Conservation (phyloP, 2,797 vertebrate species). For the Amphiprion clarkii region DNA sequence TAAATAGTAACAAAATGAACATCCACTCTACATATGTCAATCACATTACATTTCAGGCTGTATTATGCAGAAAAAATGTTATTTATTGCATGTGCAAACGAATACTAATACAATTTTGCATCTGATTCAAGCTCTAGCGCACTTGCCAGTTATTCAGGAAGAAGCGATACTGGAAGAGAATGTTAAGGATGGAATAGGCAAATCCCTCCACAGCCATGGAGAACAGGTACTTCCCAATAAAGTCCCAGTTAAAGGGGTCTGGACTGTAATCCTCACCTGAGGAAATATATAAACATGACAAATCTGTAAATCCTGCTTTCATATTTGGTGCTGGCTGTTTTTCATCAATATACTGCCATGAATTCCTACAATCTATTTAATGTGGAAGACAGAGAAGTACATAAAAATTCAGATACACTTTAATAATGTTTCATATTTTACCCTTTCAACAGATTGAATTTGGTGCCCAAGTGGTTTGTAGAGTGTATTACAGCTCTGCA, state of each 20-base stretch:
- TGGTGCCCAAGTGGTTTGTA: background rate
- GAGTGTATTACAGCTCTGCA: background rate
- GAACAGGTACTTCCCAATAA: conserved; percentile 91
- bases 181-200: conserved; percentile 89
- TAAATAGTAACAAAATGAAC: too few relatives aligned
- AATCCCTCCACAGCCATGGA: conserved; percentile 92
- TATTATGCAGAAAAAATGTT: background rate
- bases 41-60: background rate
- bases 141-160: conserved; percentile 88
- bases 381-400: background rate
- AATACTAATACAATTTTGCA: background rate
- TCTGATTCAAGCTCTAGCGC: background rate
- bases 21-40: too few relatives aligned
- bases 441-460: background rate
- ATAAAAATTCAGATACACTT: background rate
- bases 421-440: conserved; percentile 7
- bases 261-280: conserved; percentile 90
- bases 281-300: background rate
- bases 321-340: background rate
- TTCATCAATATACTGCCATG: background rate
- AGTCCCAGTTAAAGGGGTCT: conserved; percentile 92
- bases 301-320: background rate
- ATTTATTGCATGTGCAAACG: background rate
- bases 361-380: background rate
- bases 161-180: conserved; percentile 89